A percentile compares a stretch with the other conserved stretches of the same genome.
phyloP scores from a whole-genome alignment of 1,140 invertebrate species.

The Sinella curviseta region DNA sequence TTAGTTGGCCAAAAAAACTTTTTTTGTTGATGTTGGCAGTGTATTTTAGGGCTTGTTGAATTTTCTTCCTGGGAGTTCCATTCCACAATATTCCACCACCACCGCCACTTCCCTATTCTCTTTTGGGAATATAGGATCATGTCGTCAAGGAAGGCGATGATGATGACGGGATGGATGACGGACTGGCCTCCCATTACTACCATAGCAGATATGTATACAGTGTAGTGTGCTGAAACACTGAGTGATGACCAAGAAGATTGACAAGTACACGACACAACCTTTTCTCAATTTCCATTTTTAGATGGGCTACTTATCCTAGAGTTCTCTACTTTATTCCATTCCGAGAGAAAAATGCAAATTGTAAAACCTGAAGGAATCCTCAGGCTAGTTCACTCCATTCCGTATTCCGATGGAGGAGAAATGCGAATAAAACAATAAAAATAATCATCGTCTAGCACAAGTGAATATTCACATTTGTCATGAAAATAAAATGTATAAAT shows the following conservation, averaged over 20 bases:
- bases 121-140: neutral
- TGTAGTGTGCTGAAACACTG: too few species aligned
- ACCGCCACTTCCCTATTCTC: neutral
- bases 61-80: slow-evolving; percentile 17
- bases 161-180: neutral
- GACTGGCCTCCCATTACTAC: slow-evolving; percentile 7
- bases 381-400: too few species aligned
- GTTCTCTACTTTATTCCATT: too few species aligned
- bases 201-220: neutral
- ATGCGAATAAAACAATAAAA: too few species aligned
- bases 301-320: too few species aligned
- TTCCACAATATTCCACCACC: neutral
- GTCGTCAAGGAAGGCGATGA: too few species aligned
- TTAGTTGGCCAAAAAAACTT: neutral
- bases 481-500: neutral
- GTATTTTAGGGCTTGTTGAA: neutral
- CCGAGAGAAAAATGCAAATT: too few species aligned
- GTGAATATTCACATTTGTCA: neutral
- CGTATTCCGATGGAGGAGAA: too few species aligned
- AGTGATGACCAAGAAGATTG: neutral
- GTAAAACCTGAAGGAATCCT: too few species aligned
- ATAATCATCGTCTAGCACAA: too few species aligned
- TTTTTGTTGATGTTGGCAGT: neutral
- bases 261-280: neutral
- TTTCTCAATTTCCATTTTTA: neutral